Evolutionary conservation across 2,888 invertebrate genomes (phyloP), one percentile per base, ranked within the genome.

Genomic region (Eilema griseolum): DNA sequence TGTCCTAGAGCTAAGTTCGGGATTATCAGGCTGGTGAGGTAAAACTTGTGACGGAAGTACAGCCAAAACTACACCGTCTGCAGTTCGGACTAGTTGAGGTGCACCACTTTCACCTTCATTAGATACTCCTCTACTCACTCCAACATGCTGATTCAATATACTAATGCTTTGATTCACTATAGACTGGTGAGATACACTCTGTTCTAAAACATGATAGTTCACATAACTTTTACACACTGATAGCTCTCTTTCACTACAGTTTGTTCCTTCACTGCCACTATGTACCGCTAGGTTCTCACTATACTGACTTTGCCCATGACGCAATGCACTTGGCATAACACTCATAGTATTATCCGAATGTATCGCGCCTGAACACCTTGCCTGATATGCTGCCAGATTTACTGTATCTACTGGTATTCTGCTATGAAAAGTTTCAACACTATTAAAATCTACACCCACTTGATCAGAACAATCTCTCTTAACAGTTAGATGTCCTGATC

Each of bases 151-250:
- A 87, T 94, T 95, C 80, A 95, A 87, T 90, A 95, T 94, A 89
- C 93, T 95, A 81, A 95, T 94, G 90, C 93, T 94, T 83, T 95
- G 95, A 91, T 95, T 95, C 83, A 95, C 94, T 89, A 95, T 94
- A 33, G 95, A 94, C 79, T 95, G 95, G 84, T 95, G 95, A 71
- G 94, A 92, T 76, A 95, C 93, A 92, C 94, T 95, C 85, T 95
- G 95, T 93, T 95, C 95, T 89, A 95, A 89, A 85, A 95, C 92
- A 86, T 95, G 95, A 88, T 95, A 95, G 92, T 95, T 95, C 85
- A 95, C 91, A 91, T 90, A 93, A 86, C 91, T 92, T 79, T 94
- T 94, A 63, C 90, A 90, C 74, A 90, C 87, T 61, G 89, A 88
- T 75, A 92, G 84, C 78, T 93, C 93, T 85, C 89, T 89, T 70